These are phyloP conservation scores for Drosophila vallismaia DNA, from an alignment of 2,888 invertebrate species.

Conservation along the genomic window DNA sequence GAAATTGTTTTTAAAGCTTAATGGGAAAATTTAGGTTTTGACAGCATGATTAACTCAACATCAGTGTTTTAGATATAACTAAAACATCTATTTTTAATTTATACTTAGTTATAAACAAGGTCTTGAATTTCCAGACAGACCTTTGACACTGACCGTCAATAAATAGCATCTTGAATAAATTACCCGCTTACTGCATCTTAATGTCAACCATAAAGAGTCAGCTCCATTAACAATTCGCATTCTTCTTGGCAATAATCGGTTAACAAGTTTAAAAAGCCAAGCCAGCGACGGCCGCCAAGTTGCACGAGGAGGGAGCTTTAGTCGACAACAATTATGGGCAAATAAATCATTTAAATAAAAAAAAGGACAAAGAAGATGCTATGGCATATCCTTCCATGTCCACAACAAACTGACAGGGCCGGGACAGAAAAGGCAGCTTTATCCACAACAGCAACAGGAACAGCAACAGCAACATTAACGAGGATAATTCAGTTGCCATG, in stretches of 20 bases:
- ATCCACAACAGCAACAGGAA: slow-evolving; percentile 12
- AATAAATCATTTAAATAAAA: slow-evolving; percentile 45
- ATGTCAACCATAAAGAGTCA: slow-evolving; percentile 19
- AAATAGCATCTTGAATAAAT: slow-evolving; percentile 7
- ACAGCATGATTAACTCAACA: background rate
- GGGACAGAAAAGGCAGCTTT: slow-evolving; percentile 16
- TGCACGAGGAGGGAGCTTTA: background rate
- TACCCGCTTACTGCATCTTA: slow-evolving; percentile 5
- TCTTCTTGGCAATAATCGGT: slow-evolving; percentile 32
- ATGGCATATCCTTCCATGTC: slow-evolving; percentile 45
- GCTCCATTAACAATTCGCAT: slow-evolving; percentile 15
- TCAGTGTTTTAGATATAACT: background rate
- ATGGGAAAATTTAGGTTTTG: background rate
- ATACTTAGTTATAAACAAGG: background rate
- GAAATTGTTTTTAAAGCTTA: slow-evolving; percentile 29
- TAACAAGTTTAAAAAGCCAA: slow-evolving; percentile 45
- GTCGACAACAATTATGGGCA: slow-evolving; percentile 30
- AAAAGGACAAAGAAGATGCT: slow-evolving; percentile 34
- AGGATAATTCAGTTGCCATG: slow-evolving; percentile 44
- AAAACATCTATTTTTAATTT: background rate
- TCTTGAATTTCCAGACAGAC: background rate
- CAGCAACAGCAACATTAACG: slow-evolving; percentile 22
- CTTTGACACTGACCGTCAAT: background rate
- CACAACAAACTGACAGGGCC: slow-evolving; percentile 21
- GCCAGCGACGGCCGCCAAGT: slow-evolving; percentile 20